Conservation (phyloP, 1,140 invertebrate genomes). For the Kradibia gibbosae region DNA sequence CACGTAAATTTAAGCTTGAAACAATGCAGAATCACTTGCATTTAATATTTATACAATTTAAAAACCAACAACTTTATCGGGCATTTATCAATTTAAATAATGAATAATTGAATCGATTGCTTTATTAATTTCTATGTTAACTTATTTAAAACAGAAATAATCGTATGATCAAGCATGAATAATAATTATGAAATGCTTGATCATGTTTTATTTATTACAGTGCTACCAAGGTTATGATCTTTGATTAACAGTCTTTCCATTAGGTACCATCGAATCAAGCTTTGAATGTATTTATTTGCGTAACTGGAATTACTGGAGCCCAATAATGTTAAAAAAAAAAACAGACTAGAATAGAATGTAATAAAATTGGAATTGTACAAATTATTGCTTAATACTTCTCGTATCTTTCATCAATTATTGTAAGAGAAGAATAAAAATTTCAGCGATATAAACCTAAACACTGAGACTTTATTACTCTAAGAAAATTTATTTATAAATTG, state of each 20-base stretch:
- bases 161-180: no score
- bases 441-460: neutral
- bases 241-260: neutral
- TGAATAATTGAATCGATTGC: no score
- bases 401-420: neutral
- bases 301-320: neutral
- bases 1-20: no score
- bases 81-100: no score
- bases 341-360: neutral
- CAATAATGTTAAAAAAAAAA: neutral
- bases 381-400: neutral
- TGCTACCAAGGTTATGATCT: neutral
- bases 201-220: no score
- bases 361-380: constrained; percentile 23
- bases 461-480: neutral
- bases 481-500: neutral
- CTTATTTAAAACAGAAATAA: no score
- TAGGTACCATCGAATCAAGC: neutral
- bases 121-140: no score
- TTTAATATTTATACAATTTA: no score
- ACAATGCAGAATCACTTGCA: no score
- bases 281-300: neutral
- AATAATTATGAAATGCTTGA: no score
- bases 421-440: neutral
- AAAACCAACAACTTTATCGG: no score